Evolutionary conservation across 1,140 invertebrate species (phyloP), one percentile per base, ranked within the genome.

Genomic region (Leptoteleia sp.): DNA sequence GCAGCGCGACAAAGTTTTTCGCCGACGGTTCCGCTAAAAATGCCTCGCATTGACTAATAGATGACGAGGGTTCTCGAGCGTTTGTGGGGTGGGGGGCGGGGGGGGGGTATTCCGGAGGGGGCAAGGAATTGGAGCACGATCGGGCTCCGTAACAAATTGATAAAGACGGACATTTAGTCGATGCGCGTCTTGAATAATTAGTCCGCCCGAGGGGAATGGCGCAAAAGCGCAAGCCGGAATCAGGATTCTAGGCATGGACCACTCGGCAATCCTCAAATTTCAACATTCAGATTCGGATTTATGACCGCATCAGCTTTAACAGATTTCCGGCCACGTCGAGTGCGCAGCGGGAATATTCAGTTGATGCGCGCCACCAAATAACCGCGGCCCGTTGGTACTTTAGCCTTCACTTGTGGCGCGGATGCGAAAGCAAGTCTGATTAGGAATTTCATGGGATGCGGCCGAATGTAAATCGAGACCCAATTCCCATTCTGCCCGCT

Each of bases 181-280:
- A 80, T 76, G 61, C 47, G 55, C 47, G 59, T 55, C 40, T 76
- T 80, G 64, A 80, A 80, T 77, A 62, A 80, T 76, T 73, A 72
- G 67, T 55, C 19, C 22, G 52, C 68, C 25, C 47, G n/a, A n/a
- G 0, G 12, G 48, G 59, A 35, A 64, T 77, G 72, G 72, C 38
- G 54, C n/a, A 40, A 62, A 64, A 43, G 61, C 78, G 45, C 52
- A 59, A 52, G 59, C 61, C 61, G 35, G 25, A 62, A 52, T 75
- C 59, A 64, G 54, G 25, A 72, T 80, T 80, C 57, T 45, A 45
- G 29, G 42, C 70, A 62, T 55, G 42, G 71, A 12, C 59, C 37
- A 54, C 35, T 22, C 19, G 3, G 59, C 47, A 65, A 68, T 80
- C 67, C 67, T 57, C 54, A 68, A 80, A 77, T 80, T 80, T 73